Conservation (phyloP, 2,888 invertebrate genomes). For the Troilus luridus region DNA sequence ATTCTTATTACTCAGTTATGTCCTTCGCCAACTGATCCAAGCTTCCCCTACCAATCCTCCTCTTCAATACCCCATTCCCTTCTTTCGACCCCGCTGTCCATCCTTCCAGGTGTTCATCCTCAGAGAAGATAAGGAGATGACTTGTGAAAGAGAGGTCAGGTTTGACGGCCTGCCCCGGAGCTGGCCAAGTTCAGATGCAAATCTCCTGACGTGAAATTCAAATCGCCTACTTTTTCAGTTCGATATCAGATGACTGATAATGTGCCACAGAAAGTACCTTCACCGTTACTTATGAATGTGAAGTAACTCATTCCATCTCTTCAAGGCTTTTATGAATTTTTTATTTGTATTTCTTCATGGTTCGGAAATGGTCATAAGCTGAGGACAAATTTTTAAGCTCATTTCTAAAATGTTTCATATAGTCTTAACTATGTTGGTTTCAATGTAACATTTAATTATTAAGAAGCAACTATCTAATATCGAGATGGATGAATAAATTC, state of each 20-base stretch:
- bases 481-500: too few relatives aligned
- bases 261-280: constrained; percentile 64
- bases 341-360: background rate
- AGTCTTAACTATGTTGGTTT: too few relatives aligned
- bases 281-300: constrained; percentile 16
- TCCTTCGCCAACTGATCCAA: background rate
- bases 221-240: constrained; percentile 18
- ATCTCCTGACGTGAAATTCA: constrained; percentile 21
- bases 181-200: constrained; percentile 31
- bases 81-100: background rate
- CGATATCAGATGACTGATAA: constrained; percentile 38
- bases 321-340: background rate
- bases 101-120: background rate
- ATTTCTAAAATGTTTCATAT: too few relatives aligned
- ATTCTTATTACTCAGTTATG: background rate
- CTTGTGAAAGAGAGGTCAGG: background rate
- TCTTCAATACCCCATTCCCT: background rate
- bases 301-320: background rate
- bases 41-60: background rate
- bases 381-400: background rate
- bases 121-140: background rate
- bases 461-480: too few relatives aligned
- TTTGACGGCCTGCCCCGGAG: background rate
- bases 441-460: too few relatives aligned
- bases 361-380: background rate